A percentile compares a stretch with the other conserved stretches of the same genome.
phyloP scores from a whole-genome alignment of 1,140 invertebrate genomes.

The Cheumatopsyche charites region DNA sequence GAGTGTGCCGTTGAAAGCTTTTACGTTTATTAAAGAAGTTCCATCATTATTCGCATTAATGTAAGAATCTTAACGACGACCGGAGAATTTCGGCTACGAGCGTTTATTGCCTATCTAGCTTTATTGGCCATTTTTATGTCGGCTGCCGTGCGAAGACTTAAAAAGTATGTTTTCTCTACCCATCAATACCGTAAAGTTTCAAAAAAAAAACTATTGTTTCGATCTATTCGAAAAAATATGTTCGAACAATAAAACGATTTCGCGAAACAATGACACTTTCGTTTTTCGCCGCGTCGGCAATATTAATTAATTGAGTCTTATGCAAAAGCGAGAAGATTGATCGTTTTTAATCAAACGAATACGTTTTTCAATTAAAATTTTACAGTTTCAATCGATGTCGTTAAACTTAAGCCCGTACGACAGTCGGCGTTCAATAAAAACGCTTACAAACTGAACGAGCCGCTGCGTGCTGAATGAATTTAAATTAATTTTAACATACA shows the following conservation, averaged over 20 bases:
- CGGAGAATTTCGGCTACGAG: constrained; percentile 44
- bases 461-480: too few relatives aligned
- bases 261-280: background rate
- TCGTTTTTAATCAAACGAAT: background rate
- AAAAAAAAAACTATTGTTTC: too few relatives aligned
- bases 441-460: too few relatives aligned
- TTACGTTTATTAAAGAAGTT: constrained; percentile 50
- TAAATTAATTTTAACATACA: too few relatives aligned
- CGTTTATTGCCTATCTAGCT: constrained; percentile 48
- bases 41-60: constrained; percentile 47
- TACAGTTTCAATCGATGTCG: background rate
- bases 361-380: constrained; percentile 7
- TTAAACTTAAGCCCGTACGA: background rate
- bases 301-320: constrained; percentile 28
- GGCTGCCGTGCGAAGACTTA: constrained; percentile 44
- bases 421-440: background rate
- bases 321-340: background rate
- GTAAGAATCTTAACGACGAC: constrained; percentile 40
- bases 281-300: constrained; percentile 4
- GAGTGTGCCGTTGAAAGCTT: constrained; percentile 47
- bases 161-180: constrained; percentile 44
- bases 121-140: constrained; percentile 47
- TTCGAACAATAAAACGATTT: too few relatives aligned
- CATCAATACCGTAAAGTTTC: constrained; percentile 26
- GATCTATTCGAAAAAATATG: too few relatives aligned